A percentile compares a stretch with the other conserved stretches of the same genome.
phyloP scores from a whole-genome alignment of 2,888 invertebrate species.

The Matsumyia berberina region DNA sequence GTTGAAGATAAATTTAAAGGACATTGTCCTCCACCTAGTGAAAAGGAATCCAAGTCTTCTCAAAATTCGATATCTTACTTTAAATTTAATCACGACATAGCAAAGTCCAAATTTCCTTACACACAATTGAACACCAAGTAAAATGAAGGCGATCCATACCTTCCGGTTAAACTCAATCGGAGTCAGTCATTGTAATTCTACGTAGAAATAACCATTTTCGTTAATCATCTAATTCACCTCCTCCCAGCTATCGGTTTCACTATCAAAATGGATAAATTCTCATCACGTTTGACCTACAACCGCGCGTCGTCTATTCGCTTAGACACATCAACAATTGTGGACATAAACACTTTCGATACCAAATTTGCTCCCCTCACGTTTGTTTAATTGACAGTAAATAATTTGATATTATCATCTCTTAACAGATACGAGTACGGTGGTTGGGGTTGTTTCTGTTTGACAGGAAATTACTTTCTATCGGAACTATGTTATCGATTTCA shows the following conservation, averaged over 20 bases:
- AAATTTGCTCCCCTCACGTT: not conserved
- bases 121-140: too few relatives aligned
- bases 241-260: not conserved
- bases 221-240: too few relatives aligned
- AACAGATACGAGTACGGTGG: constrained; percentile 5
- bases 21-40: too few relatives aligned
- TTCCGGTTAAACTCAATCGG: too few relatives aligned
- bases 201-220: too few relatives aligned
- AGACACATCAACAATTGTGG: not conserved
- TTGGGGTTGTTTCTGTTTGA: constrained; percentile 7
- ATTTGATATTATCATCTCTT: constrained; percentile 22
- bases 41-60: too few relatives aligned
- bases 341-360: not conserved
- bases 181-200: too few relatives aligned
- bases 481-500: constrained; percentile 13
- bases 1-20: too few relatives aligned
- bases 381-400: constrained; percentile 41
- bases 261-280: constrained; percentile 8
- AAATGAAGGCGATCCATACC: too few relatives aligned
- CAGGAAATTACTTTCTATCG: constrained; percentile 15
- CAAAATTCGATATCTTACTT: too few relatives aligned
- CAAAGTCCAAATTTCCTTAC: too few relatives aligned
- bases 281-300: constrained; percentile 1
- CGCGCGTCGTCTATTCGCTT: not conserved
- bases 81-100: too few relatives aligned